Conservation (phyloP, 2,113 vertebrate genomes). For the Cyanocitta stelleri region DNA sequence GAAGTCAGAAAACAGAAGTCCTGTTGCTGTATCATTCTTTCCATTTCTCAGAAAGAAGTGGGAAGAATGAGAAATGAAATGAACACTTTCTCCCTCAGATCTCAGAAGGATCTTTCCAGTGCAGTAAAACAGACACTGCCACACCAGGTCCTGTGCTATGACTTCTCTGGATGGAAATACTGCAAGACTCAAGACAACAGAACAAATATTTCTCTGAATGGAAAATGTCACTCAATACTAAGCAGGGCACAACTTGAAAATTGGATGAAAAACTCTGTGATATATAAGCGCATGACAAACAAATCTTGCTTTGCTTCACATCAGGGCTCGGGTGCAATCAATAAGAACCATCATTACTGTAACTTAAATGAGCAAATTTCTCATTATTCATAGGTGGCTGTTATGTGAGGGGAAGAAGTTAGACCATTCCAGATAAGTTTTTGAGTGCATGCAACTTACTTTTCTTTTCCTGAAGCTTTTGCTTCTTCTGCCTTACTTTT, state of each 20-base stretch:
- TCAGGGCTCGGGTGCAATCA: background rate
- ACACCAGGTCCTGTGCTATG: background rate
- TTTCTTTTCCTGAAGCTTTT: background rate
- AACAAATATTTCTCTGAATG: background rate
- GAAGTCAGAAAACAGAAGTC: slow-evolving; percentile 1
- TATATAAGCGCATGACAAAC: background rate
- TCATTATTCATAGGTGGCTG: background rate
- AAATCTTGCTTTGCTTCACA: background rate
- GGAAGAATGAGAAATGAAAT: background rate
- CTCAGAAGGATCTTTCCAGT: background rate
- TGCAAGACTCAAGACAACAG: background rate
- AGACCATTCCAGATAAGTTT: background rate
- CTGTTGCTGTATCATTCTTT: background rate
- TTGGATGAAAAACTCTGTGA: background rate
- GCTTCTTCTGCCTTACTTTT: background rate
- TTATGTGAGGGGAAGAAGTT: background rate
- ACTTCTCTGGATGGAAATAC: background rate
- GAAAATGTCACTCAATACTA: background rate
- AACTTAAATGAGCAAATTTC: background rate
- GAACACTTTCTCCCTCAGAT: background rate
- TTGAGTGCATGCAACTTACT: background rate
- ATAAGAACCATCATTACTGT: background rate
- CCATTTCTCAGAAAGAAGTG: background rate
- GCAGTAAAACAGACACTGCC: background rate
- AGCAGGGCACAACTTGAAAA: background rate